Percentiles rank a stretch among this genome's conserved stretches.
These are phyloP conservation scores for Keiferia lycopersicella DNA, from an alignment of 2,888 invertebrate genomes.

Conservation along the genomic window DNA sequence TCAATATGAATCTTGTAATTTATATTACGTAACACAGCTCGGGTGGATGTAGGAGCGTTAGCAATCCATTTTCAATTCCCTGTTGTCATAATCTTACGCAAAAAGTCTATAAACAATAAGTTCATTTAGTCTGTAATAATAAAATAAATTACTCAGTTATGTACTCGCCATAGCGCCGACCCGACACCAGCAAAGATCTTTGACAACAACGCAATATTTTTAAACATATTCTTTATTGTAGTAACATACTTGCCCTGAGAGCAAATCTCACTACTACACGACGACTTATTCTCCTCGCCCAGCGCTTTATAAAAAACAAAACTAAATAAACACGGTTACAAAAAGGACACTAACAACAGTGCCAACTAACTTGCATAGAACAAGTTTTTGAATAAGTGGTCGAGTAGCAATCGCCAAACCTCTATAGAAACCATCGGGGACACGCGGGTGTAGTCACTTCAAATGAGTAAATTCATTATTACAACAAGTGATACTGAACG, in stretches of 20 bases:
- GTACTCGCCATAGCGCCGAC: not conserved
- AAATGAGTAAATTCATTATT: not conserved
- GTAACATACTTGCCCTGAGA: constrained; percentile 11
- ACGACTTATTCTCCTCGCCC: constrained; percentile 11
- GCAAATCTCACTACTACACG: constrained; percentile 13
- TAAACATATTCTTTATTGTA: constrained; percentile 12
- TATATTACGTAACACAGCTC: too few relatives aligned
- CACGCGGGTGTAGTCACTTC: not conserved
- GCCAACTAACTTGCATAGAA: not conserved
- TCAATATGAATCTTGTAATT: too few relatives aligned
- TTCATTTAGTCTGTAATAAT: too few relatives aligned
- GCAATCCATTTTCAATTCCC: too few relatives aligned
- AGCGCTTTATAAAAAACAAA: not conserved
- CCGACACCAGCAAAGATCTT: not conserved
- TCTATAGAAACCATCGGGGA: not conserved
- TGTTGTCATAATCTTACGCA: too few relatives aligned
- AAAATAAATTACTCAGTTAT: too few relatives aligned
- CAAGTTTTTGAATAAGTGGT: constrained; percentile 9
- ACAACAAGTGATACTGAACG: too few relatives aligned
- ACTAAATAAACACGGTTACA: not conserved
- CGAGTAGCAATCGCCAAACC: constrained; percentile 3
- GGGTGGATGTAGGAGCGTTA: too few relatives aligned
- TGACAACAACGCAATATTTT: constrained; percentile 20
- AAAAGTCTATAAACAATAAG: too few relatives aligned
- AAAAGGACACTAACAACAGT: not conserved